Conservation (phyloP, 1,140 invertebrate genomes). For the Bathynomus jamesi region DNA sequence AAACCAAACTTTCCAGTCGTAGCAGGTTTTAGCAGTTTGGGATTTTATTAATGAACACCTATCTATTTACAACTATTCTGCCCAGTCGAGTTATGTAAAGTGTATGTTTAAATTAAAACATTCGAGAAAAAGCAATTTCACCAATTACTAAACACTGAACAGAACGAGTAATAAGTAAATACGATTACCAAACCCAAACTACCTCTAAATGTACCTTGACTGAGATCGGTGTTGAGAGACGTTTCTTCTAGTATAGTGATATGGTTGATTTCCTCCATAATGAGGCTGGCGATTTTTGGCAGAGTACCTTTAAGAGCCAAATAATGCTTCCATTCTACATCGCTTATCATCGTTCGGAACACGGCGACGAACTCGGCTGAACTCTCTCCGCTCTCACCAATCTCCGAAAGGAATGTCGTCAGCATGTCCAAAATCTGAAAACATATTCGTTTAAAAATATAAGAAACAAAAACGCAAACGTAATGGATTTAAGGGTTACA, state of each 20-base stretch:
- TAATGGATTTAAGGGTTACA: no score
- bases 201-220: constrained; percentile 60
- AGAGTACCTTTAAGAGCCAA: constrained; percentile 62
- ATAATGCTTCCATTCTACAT: constrained; percentile 42
- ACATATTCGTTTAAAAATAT: no score
- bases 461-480: constrained; percentile 1
- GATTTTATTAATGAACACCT: no score
- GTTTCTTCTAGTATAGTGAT: constrained; percentile 78
- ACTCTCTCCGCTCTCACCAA: constrained; percentile 75
- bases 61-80: no score
- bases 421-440: constrained; percentile 69
- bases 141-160: no score
- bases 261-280: constrained; percentile 79
- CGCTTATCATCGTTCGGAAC: constrained; percentile 68
- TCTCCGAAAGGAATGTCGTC: constrained; percentile 76
- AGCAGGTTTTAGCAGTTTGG: no score
- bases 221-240: constrained; percentile 84
- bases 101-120: no score
- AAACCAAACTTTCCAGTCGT: no score
- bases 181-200: no score
- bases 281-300: constrained; percentile 69
- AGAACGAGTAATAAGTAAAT: no score
- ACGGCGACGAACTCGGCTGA: constrained; percentile 82
- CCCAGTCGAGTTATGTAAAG: no score
- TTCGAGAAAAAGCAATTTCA: no score